Evolutionary conservation across 2,797 vertebrate species (phyloP).

Genomic region (Clarias fuscus): DNA sequence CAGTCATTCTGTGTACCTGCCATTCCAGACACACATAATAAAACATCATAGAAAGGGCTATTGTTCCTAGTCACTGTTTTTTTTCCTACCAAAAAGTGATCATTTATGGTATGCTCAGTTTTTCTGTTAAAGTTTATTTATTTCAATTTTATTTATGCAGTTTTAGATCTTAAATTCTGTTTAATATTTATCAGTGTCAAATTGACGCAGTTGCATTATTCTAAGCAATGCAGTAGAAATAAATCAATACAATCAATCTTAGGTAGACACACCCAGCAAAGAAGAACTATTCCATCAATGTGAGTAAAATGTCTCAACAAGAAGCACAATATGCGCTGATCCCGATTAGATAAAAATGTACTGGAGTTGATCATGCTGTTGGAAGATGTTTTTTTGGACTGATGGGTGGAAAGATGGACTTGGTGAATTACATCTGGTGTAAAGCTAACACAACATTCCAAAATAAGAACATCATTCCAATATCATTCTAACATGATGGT

Average conservation of each 20-base stretch:
- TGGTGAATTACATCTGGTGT: neutral
- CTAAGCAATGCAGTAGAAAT: neutral
- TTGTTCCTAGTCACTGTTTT: neutral
- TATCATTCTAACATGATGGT: neutral
- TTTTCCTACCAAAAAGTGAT: neutral
- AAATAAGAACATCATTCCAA: neutral
- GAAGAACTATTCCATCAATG: neutral
- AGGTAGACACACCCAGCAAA: neutral
- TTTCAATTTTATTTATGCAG: too few species aligned
- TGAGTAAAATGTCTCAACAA: neutral
- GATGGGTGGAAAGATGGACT: neutral
- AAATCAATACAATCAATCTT: neutral
- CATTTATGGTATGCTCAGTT: neutral
- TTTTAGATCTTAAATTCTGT: neutral
- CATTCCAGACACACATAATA: constrained; percentile 35
- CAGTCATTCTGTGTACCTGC: constrained; percentile 59
- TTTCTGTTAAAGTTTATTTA: too few species aligned
- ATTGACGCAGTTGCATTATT: neutral
- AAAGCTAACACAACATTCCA: constrained; percentile 1
- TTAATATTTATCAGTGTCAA: neutral
- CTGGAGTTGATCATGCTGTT: neutral
- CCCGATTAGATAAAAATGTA: neutral
- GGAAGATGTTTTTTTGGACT: neutral
- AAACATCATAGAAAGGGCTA: neutral
- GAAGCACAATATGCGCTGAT: neutral